Evolutionary conservation across 1,140 invertebrate species (phyloP).

Genomic region (Drosophila neocordata): DNA sequence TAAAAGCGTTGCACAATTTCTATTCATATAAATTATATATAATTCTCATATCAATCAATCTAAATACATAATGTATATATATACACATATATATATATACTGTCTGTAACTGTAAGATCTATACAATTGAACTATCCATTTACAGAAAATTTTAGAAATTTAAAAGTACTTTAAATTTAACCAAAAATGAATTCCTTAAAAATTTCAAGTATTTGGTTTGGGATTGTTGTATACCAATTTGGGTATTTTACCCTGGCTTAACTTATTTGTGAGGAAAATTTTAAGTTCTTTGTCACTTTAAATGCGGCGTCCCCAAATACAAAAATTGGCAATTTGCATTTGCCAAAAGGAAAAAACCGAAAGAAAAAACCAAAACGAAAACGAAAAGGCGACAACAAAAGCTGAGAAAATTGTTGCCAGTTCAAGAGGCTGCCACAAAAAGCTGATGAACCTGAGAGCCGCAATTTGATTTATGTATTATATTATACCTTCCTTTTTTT

Average conservation of each 20-base stretch:
- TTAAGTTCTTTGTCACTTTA: constrained; percentile 10
- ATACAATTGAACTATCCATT: no score
- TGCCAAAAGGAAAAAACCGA: neutral
- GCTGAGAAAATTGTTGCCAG: constrained; percentile 30
- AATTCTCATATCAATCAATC: no score
- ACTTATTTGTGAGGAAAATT: constrained; percentile 4
- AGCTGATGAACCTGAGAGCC: constrained; percentile 42
- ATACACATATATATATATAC: no score
- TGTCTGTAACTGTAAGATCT: no score
- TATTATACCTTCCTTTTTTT: constrained; percentile 55
- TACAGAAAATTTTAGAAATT: no score
- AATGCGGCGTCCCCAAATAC: neutral
- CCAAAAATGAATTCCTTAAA: neutral
- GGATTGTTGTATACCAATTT: neutral
- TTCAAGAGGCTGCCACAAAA: constrained; percentile 32
- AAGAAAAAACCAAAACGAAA: neutral
- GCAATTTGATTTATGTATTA: constrained; percentile 72
- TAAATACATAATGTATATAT: no score
- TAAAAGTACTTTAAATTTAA: no score
- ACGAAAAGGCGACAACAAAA: constrained; percentile 58
- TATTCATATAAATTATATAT: no score
- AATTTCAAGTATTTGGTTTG: neutral
- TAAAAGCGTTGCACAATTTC: no score
- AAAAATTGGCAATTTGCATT: constrained; percentile 1
- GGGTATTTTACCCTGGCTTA: neutral